Evolutionary conservation across 37 sponge, comb jelly and placozoan species (phyloP), one percentile per base, ranked within the genome.

Genomic region (Spongilla lacustris): DNA sequence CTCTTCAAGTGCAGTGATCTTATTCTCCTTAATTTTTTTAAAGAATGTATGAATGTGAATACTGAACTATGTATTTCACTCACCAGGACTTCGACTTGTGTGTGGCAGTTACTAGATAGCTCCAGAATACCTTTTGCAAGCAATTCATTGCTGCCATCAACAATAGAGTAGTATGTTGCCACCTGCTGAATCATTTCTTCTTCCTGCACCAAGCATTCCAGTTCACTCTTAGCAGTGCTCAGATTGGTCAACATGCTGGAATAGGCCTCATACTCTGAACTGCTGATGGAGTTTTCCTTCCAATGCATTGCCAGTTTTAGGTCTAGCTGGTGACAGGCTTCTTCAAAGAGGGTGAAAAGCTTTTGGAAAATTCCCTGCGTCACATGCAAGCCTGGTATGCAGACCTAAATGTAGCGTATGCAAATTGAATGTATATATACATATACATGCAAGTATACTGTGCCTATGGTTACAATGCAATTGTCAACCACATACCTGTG

Each of bases 331-430:
- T 68, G 71, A 49, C 86, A 85, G 17, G 69, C 78, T 14, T 68
- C 77, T 33, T 85, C 86, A 10, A 85, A 37, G 71, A 85, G 32
- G 24, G 32, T 69, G 31, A 35, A 85, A 3, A 85, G 68, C 0
- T 49, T 69, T n/a, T 77, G 68, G 38, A 85, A 87, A 31, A 87
- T 87, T 4, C 86, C 86, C 26, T 79, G 48, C 0, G 79, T 69
- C 26, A 87, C 28, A 38, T 87, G 87, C 2, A 87, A 37, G 29
- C 81, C 87, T 33, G 87, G 87, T 23, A 87, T 46, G 81, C 87
- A 87, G 14, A 87, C 81, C 87, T 87, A 80, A n/a, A 46, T 31
- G 31, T 87, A 80, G 19, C 5, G 11, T 4, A 24, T 34, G 30
- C 30, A 28, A 27, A 69, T 4, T 27, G 5, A 69, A 3, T 36